Base-by-base conservation (phyloP, 1,140 invertebrate species). In the Oryzaephilus surinamensis region DNA sequence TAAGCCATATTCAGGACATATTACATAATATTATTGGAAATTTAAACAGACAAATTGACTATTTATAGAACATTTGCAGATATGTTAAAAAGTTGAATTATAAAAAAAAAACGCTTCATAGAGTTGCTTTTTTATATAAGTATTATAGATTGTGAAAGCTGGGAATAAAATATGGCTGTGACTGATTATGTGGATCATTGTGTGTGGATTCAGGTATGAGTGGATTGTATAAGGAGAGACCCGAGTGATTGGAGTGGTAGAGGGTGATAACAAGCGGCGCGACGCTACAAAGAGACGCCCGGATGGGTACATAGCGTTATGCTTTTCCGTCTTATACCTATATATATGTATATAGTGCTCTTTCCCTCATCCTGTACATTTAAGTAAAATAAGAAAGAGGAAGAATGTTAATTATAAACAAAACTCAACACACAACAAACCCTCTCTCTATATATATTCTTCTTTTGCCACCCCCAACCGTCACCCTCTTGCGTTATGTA, bases 101-200 rank as follows among this genome's bases (percentile, higher is more conserved):
- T n/a, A 23, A 30, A 15, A 16, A 11, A 15, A 38, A 43, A 32
- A 17, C 30, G 30, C n/a, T 6, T 16, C 14, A 15, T 10, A 13
- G 6, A 19, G 15, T 32, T 26, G 4, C 10, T 26, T 2, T 26
- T 10, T 4, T 3, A 11, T 11, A 26, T 11, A 26, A 10, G 6
- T 26, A 26, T 11, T 26, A 26, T 11, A 26, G 13, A 10, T 26
- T 26, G 24, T 12, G 2, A 26, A 12, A 12, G 24, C 24, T n/a
- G n/a, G n/a, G n/a, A n/a, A n/a, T 20, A 39, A 21, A 23, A 42
- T 18, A 36, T 45, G 43, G 37, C 31, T 17, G 18, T 19, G 12
- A 16, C 31, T 39, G 43, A 45, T 45, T 45, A 45, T 45, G 37
- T 32, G 43, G 43, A 45, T 39, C 32, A 39, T 38, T 40, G 32